Evolutionary conservation across 2,888 invertebrate genomes (phyloP), one percentile per base, ranked within the genome.

Genomic region (Lepidocyrtoides sp.): DNA sequence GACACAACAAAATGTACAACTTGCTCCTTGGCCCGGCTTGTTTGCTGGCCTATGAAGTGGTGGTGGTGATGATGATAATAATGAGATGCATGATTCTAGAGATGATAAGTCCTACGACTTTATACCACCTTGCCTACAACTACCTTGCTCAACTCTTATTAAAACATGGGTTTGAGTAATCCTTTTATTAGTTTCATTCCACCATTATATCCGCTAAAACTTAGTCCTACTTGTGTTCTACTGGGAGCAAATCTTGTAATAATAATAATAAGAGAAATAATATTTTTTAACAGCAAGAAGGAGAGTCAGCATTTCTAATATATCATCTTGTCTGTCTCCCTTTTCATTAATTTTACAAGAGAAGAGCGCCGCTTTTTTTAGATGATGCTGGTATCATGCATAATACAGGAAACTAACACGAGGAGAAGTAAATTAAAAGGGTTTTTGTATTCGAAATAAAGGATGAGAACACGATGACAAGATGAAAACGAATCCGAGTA

Each of bases 81-180:
- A 89, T 89, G 77, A 89, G 83, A 89, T 83, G 81, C 84, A 89
- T 63, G 89, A 89, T 89, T 48, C 84, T 84, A 84, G 41, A 41
- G 44, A 84, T 77, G 83, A 89, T 89, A 89, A 84, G 75, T 36
- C 44, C 3, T n/a, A 23, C 51, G 51, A 60, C 32, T 75, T 54
- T 29, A 32, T 51, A 54, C 54, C 66, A 51, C 51, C 84, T 83
- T 84, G 48, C 54, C 32, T 14, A 51, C 57, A 66, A 83, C 63
- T 51, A 77, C 29, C 51, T 77, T 77, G 77, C 77, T 51, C 54
- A 48, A 48, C 51, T 51, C 77, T 77, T 77, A 51, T 32, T 32
- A 32, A 66, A 66, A 32, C 66, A 66, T 41, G 69, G 41, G 17
- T 72, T 57, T 48, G 2, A 72, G 41, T 36, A 41, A 41, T 72